Percentiles rank a stretch among this genome's conserved stretches.
phyloP scores from a whole-genome alignment of 1,140 invertebrate genomes.

The Temnothorax curvispinosus region DNA sequence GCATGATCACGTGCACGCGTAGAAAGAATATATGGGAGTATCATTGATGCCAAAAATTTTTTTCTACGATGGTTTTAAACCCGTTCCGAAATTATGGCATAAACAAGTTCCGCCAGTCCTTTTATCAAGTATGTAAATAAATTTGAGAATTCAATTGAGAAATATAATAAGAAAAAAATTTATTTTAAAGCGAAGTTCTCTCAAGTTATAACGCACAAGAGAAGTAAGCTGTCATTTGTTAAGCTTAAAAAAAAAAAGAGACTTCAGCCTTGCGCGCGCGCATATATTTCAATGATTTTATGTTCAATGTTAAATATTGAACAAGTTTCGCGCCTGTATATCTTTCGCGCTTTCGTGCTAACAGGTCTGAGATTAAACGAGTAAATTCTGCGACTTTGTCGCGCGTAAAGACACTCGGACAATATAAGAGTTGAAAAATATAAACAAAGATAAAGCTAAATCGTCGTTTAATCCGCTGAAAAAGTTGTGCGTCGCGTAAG shows the following conservation, averaged over 20 bases:
- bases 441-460: not conserved
- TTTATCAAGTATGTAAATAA: not conserved
- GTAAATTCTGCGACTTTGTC: not conserved
- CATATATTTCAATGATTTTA: slow-evolving; percentile 3
- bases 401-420: too few species aligned
- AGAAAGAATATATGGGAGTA: not conserved
- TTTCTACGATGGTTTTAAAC: not conserved
- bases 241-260: not conserved
- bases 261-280: not conserved
- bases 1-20: not conserved
- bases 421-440: slow-evolving; percentile 1
- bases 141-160: not conserved
- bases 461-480: slow-evolving; percentile 3
- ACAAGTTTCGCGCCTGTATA: not conserved
- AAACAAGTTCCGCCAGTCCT: not conserved
- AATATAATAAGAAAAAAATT: not conserved
- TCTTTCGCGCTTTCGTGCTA: not conserved
- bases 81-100: not conserved
- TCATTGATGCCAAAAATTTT: not conserved
- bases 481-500: slow-evolving; percentile 16
- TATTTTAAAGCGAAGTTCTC: not conserved
- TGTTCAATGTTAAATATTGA: not conserved
- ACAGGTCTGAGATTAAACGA: slow-evolving; percentile 1
- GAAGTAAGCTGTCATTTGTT: not conserved
- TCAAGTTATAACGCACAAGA: not conserved